A percentile compares a stretch with the other conserved stretches of the same genome.
Conservation (phyloP, 2,797 vertebrate species). For the Sparus aurata region DNA sequence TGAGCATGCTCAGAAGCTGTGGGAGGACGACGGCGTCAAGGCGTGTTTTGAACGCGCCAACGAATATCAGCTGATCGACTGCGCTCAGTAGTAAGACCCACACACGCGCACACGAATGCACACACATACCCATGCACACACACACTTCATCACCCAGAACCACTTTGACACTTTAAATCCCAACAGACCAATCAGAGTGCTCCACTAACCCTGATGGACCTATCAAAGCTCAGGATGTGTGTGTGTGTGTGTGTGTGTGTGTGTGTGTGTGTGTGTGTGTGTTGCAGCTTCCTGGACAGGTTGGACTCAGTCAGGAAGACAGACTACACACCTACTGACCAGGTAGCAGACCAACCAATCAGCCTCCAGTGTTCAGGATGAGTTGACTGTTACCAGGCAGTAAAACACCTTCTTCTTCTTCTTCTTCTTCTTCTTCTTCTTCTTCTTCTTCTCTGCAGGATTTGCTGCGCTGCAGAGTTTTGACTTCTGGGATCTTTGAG, state of each 20-base stretch:
- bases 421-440: neutral
- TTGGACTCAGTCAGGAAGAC: conserved; percentile 92
- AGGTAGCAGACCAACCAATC: conserved; percentile 82
- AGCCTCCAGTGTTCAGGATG: neutral
- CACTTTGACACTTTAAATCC: conserved; percentile 5
- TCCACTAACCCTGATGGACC: conserved; percentile 1
- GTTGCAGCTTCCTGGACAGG: conserved; percentile 92
- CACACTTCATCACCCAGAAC: conserved; percentile 1
- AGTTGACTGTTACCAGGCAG: neutral
- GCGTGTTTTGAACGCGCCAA: conserved; percentile 96
- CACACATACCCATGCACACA: conserved; percentile 10
- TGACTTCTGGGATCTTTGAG: conserved; percentile 98
- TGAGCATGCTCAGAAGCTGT: conserved; percentile 94
- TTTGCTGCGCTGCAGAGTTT: conserved; percentile 95
- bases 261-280: conserved; percentile 36
- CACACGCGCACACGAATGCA: conserved; percentile 12
- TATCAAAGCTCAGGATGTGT: neutral
- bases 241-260: neutral
- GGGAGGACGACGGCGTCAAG: conserved; percentile 95
- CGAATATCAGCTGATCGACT: conserved; percentile 97
- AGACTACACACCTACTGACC: conserved; percentile 97
- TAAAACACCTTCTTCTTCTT: neutral
- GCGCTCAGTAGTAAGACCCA: conserved; percentile 94
- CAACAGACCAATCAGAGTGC: conserved; percentile 23
- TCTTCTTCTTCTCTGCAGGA: conserved; percentile 83